Conservation (phyloP, 1,140 invertebrate species). For the Apis laboriosa region DNA sequence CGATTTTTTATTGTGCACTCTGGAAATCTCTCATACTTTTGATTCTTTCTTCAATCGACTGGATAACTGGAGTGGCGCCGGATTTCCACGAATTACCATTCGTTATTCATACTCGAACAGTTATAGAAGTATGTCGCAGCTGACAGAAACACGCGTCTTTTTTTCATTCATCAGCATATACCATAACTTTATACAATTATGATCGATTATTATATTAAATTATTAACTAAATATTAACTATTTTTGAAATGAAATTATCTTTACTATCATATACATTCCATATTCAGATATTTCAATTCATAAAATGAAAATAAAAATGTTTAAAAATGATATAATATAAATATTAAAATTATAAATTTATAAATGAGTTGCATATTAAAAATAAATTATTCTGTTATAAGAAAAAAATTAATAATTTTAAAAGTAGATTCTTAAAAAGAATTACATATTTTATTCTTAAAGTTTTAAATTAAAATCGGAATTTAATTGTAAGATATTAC, state of each 20-base stretch:
- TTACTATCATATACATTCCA: too few relatives aligned
- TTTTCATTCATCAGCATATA: not conserved
- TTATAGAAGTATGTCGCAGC: slow-evolving; percentile 18
- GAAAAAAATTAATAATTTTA: too few relatives aligned
- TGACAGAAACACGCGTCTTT: not conserved
- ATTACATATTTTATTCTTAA: too few relatives aligned
- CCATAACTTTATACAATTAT: not conserved
- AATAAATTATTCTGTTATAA: too few relatives aligned
- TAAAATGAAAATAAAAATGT: too few relatives aligned
- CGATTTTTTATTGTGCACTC: slow-evolving; percentile 31
- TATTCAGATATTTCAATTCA: too few relatives aligned
- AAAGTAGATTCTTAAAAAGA: too few relatives aligned
- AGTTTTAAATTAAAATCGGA: too few relatives aligned
- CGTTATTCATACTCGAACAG: slow-evolving; percentile 48
- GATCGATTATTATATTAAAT: not conserved
- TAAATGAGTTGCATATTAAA: too few relatives aligned
- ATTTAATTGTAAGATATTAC: too few relatives aligned
- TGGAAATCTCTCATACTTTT: slow-evolving; percentile 32
- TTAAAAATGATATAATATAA: too few relatives aligned
- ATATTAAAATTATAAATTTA: too few relatives aligned
- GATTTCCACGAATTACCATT: slow-evolving; percentile 46
- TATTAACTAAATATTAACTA: not conserved
- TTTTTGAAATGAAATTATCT: not conserved
- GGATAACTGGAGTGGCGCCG: slow-evolving; percentile 40
- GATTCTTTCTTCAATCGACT: not conserved